phyloP scores from a whole-genome alignment of 2,888 invertebrate species.

The Mimumesa dahlbomi region DNA sequence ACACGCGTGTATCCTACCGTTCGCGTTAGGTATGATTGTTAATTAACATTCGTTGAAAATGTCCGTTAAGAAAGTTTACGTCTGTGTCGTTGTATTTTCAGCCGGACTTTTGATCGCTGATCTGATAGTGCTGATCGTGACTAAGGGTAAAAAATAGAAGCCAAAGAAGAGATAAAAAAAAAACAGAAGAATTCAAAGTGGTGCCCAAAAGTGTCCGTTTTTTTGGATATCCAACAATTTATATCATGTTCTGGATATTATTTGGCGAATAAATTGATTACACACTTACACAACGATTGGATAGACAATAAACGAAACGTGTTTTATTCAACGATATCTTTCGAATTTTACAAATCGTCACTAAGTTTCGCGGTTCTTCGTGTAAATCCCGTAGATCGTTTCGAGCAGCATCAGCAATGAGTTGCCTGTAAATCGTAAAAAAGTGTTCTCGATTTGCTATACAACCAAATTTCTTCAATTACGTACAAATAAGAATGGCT shows the following conservation, averaged over 20 bases:
- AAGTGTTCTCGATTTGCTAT: not conserved
- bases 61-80: not conserved
- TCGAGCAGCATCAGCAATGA: conserved; percentile 1
- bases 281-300: too few relatives aligned
- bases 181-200: too few relatives aligned
- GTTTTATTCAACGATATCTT: too few relatives aligned
- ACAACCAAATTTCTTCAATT: not conserved
- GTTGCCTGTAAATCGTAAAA: not conserved
- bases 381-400: conserved; percentile 3
- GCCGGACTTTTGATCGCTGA: not conserved
- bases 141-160: not conserved
- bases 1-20: not conserved
- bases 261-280: too few relatives aligned
- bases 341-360: too few relatives aligned
- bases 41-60: not conserved
- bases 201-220: too few relatives aligned
- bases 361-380: not conserved
- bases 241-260: too few relatives aligned
- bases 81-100: not conserved
- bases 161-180: too few relatives aligned
- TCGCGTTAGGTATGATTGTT: conserved; percentile 4
- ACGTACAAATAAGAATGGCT: conserved; percentile 3
- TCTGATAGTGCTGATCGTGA: not conserved
- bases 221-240: too few relatives aligned
- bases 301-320: too few relatives aligned